phyloP scores from a whole-genome alignment of 2,113 vertebrate species.

The Meriones unguiculatus region DNA sequence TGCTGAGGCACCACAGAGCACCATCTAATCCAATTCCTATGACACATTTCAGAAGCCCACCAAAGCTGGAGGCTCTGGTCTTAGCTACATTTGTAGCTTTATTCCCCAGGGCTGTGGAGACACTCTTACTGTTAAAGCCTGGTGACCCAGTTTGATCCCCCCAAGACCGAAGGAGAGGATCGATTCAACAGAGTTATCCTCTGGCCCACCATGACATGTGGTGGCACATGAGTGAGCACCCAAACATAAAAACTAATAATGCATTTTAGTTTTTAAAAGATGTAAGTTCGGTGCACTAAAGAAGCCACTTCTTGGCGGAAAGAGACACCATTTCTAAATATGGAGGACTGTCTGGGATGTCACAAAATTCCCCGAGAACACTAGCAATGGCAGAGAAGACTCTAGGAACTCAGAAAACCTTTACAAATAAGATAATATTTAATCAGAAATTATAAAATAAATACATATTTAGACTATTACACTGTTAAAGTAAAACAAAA shows the following conservation, averaged over 20 bases:
- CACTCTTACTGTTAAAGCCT: background rate
- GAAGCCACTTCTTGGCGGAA: background rate
- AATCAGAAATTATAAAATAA: constrained; percentile 30
- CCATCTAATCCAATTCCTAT: background rate
- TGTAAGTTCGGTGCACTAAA: background rate
- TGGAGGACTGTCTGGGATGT: background rate
- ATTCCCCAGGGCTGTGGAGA: background rate
- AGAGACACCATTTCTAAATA: constrained; percentile 30
- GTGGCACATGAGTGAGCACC: background rate
- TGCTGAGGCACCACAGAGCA: background rate
- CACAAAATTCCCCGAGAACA: constrained; percentile 13
- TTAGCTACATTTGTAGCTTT: background rate
- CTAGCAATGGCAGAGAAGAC: background rate
- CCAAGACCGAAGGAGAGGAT: background rate
- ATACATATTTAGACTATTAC: background rate
- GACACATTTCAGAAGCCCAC: background rate
- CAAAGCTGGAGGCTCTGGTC: background rate
- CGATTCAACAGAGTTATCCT: background rate
- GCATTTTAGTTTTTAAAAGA: background rate
- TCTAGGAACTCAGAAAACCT: background rate
- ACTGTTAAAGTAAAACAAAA: constrained; percentile 50
- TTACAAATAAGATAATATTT: constrained; percentile 41
- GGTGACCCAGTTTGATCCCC: background rate
- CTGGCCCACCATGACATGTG: background rate
- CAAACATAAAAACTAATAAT: background rate